Conservation (phyloP, 1,140 invertebrate species). For the Drosophila sp. region DNA sequence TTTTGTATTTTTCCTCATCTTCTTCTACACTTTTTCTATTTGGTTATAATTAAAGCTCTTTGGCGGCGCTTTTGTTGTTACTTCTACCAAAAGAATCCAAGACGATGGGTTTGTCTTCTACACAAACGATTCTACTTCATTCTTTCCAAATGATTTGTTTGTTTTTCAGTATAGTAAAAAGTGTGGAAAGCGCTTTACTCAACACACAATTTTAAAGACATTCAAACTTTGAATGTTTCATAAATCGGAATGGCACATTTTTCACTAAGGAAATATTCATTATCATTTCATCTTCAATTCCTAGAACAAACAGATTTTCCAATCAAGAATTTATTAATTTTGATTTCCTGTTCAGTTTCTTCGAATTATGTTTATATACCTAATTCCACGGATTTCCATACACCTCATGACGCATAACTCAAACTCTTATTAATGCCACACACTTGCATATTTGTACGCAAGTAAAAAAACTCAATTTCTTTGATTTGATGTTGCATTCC, state of each 20-base stretch:
- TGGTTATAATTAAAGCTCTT: constrained; percentile 75
- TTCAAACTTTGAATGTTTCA: too few species aligned
- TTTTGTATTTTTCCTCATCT: constrained; percentile 33
- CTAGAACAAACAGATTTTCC: not conserved
- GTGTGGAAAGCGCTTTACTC: too few species aligned
- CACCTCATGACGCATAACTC: not conserved
- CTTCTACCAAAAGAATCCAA: constrained; percentile 27
- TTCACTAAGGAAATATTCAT: not conserved
- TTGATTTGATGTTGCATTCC: constrained; percentile 5
- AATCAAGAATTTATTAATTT: not conserved
- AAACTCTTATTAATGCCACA: not conserved
- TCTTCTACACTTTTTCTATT: constrained; percentile 52
- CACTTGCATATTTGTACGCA: not conserved
- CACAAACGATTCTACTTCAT: not conserved
- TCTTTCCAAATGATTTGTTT: constrained; percentile 44
- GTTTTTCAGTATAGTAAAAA: constrained; percentile 26
- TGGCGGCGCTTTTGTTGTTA: constrained; percentile 39
- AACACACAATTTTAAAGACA: constrained; percentile 1
- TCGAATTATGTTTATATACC: not conserved
- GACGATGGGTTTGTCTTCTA: constrained; percentile 3
- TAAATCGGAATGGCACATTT: too few species aligned
- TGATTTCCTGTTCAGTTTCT: not conserved
- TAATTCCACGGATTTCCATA: not conserved
- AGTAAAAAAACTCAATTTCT: not conserved
- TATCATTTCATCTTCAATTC: too few species aligned